Base-by-base conservation (phyloP, 2,113 vertebrate genomes). In the Cyanoliseus patagonus region DNA sequence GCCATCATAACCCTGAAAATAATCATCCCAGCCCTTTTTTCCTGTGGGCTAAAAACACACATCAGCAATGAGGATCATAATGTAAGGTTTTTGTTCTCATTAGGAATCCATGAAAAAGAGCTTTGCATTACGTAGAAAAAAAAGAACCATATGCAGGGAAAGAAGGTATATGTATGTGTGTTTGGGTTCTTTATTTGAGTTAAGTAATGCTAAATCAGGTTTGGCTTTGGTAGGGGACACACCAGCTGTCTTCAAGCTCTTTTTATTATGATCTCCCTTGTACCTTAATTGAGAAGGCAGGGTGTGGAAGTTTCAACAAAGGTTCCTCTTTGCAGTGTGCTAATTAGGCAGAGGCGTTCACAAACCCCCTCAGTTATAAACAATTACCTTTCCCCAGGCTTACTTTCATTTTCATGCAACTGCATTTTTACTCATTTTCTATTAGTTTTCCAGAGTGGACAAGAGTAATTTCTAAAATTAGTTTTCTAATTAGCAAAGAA, bases 321-420 rank as follows among this genome's bases (percentile, higher is more conserved):
- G 64, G 69, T 37, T 94, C 33, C 87, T 70, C 52, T 96, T 96
- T 97, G 86, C 93, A 78, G 67, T 62, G 70, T 88, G 88, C 81
- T 97, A 96, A 97, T 97, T 96, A 96, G 94, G 82, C 84, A 90
- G 35, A 77, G 77, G 85, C 96, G 82, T 95, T 96, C 92, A 96
- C 86, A 92, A 93, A 97, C 77, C 53, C 84, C 75, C 64, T 94
- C 63, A 86, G 94, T 96, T 92, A 89, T 70, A 94, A 88, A 94
- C 84, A 94, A 92, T 90, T 95, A 86, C 74, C 74, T 96, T 96
- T 96, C 93, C 82, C 24, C 46, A 70, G 90, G 93, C 95, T 92
- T 68, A 62, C 69, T 95, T 95, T 88, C 78, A 84, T 95, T 96
- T 92, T 88, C 59, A 64, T 83, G 67, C 72, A 73, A 57, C 80